Evolutionary conservation across 2,797 vertebrate species (phyloP).

Genomic region (Simalia tracyae): DNA sequence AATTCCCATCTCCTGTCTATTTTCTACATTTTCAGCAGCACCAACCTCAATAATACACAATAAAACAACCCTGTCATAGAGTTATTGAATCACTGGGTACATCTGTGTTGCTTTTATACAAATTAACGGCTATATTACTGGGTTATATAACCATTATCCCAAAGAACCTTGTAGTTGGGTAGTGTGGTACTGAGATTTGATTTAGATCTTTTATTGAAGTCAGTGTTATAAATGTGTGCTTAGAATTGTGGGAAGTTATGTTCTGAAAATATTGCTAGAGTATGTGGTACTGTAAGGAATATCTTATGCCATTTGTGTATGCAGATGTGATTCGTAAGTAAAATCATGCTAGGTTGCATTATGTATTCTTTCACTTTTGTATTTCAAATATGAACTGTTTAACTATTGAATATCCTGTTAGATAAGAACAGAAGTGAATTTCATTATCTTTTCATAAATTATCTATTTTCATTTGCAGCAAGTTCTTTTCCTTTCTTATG

Average conservation of each 20-base stretch:
- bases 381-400: constrained; percentile 14
- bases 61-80: not conserved
- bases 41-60: not conserved
- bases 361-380: constrained; percentile 28
- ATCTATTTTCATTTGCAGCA: constrained; percentile 32
- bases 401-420: not conserved
- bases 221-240: not conserved
- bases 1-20: not conserved
- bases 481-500: constrained; percentile 37
- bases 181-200: not conserved
- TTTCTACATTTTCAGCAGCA: not conserved
- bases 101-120: not conserved
- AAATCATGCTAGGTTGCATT: constrained; percentile 16
- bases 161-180: not conserved
- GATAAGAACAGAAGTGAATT: constrained; percentile 6
- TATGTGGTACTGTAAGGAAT: not conserved
- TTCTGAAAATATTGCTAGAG: not conserved
- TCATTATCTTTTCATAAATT: constrained; percentile 28
- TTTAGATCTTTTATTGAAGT: not conserved
- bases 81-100: not conserved
- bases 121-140: not conserved
- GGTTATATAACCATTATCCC: not conserved
- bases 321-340: constrained; percentile 28
- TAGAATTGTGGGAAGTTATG: not conserved
- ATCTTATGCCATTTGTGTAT: constrained; percentile 13